Evolutionary conservation across 1,140 invertebrate species (phyloP).

Genomic region (Sminthurinus signatus): DNA sequence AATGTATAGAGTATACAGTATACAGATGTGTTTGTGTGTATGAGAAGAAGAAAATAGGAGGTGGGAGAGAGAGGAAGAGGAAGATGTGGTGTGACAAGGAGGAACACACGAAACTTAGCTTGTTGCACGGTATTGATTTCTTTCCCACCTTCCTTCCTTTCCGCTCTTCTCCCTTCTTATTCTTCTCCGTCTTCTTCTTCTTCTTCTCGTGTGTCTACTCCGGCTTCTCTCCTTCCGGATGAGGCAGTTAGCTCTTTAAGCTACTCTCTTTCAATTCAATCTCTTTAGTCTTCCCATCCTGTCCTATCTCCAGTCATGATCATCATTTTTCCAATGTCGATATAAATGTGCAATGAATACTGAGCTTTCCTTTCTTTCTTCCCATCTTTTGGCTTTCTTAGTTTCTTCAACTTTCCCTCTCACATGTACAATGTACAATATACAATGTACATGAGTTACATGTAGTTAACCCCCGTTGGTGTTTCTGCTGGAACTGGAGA

Average conservation of each 20-base stretch:
- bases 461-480: too few species aligned
- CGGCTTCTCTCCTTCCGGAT: slow-evolving; percentile 4
- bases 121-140: slow-evolving; percentile 33
- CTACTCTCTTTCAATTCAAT: not conserved
- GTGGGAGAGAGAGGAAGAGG: not conserved
- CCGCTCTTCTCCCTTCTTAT: too few species aligned
- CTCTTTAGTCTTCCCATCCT: not conserved
- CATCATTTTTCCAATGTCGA: not conserved
- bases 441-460: too few species aligned
- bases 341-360: slow-evolving; percentile 1
- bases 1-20: too few species aligned
- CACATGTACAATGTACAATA: too few species aligned
- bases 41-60: not conserved
- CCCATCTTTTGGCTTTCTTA: not conserved
- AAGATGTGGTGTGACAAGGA: not conserved
- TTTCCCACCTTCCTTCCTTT: slow-evolving; percentile 8
- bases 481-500: too few species aligned
- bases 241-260: slow-evolving; percentile 16
- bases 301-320: not conserved
- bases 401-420: not conserved
- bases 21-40: not conserved
- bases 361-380: not conserved
- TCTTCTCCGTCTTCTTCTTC: too few species aligned
- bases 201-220: too few species aligned
- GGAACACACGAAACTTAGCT: slow-evolving; percentile 4